Conservation (phyloP, 2,888 invertebrate genomes). For the Tachystola acroxantha region DNA sequence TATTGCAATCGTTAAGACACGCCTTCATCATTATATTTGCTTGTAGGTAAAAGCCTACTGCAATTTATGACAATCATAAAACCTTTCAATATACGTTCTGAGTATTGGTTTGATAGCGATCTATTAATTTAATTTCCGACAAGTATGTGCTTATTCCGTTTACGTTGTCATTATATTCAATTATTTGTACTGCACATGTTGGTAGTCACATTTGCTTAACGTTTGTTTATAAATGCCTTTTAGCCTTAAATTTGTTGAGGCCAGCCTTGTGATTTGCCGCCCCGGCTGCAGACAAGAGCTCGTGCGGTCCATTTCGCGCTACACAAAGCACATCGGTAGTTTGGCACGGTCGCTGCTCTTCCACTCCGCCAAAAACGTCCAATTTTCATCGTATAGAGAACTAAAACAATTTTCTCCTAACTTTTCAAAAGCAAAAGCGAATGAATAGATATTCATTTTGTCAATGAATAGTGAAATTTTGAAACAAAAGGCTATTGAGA, state of each 20-base stretch:
- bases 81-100: slow-evolving; percentile 1
- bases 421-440: slow-evolving; percentile 22
- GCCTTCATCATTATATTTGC: slow-evolving; percentile 1
- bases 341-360: slow-evolving; percentile 43
- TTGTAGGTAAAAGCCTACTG: slow-evolving; percentile 14
- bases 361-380: slow-evolving; percentile 34
- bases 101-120: neutral
- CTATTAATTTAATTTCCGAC: neutral
- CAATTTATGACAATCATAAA: slow-evolving; percentile 25
- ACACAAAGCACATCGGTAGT: slow-evolving; percentile 45
- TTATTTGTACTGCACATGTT: no score
- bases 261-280: slow-evolving; percentile 10
- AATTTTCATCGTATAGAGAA: slow-evolving; percentile 41
- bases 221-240: neutral
- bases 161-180: no score
- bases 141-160: no score
- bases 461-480: slow-evolving; percentile 32
- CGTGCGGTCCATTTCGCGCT: slow-evolving; percentile 39
- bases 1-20: slow-evolving; percentile 10
- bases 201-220: neutral
- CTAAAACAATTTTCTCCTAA: slow-evolving; percentile 38
- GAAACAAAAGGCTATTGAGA: slow-evolving; percentile 26
- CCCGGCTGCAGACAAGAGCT: slow-evolving; percentile 17
- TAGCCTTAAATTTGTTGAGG: neutral
- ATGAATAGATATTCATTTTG: slow-evolving; percentile 31